A percentile compares a stretch with the other conserved stretches of the same genome.
phyloP scores from a whole-genome alignment of 2,113 vertebrate species.

The Helogale parvula region DNA sequence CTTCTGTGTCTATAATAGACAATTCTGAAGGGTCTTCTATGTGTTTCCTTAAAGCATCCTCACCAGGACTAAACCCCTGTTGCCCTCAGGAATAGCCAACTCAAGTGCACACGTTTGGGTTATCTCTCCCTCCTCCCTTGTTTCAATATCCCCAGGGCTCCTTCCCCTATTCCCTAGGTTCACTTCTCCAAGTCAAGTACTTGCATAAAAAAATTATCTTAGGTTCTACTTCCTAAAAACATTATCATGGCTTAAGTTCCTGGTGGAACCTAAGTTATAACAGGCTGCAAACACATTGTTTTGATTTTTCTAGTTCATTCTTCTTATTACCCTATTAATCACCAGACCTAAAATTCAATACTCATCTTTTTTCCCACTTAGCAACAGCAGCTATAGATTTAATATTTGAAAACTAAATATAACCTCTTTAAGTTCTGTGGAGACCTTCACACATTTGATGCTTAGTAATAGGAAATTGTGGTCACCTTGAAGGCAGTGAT shows the following conservation, averaged over 20 bases:
- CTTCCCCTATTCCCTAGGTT: neutral
- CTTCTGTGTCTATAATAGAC: neutral
- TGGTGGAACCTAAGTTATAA: neutral
- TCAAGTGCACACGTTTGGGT: neutral
- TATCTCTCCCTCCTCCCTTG: neutral
- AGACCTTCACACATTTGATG: neutral
- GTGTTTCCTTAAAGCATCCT: neutral
- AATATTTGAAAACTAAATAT: slow-evolving; percentile 32
- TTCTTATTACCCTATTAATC: slow-evolving; percentile 59
- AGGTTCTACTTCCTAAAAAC: neutral
- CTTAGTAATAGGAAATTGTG: slow-evolving; percentile 25
- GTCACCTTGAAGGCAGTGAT: neutral
- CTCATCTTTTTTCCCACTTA: slow-evolving; percentile 26
- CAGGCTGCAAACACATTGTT: slow-evolving; percentile 1
- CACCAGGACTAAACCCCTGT: neutral
- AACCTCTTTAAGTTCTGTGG: neutral
- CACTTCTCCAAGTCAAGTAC: neutral
- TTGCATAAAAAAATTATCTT: slow-evolving; percentile 1
- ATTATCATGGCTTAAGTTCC: neutral
- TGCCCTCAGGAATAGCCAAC: neutral
- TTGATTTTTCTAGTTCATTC: neutral
- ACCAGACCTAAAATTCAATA: slow-evolving; percentile 49
- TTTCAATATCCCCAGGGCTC: neutral
- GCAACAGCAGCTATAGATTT: neutral
- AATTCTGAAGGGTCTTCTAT: neutral